Base-by-base conservation (phyloP, 2,113 vertebrate species). In the Sylvilagus bachmani region DNA sequence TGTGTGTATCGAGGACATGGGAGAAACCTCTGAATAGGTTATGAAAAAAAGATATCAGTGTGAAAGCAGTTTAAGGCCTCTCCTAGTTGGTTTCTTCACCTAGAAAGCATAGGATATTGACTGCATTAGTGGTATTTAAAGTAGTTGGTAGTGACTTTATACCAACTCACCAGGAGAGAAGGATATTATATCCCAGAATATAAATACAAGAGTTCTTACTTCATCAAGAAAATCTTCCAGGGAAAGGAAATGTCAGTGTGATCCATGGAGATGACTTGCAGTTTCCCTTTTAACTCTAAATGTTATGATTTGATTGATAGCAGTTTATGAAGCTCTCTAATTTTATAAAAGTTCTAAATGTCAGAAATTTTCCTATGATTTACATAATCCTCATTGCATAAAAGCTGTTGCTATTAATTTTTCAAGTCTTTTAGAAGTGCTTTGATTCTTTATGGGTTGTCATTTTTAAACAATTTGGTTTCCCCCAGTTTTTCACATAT, bases 381-480 rank as follows among this genome's bases (percentile, higher is more conserved):
- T 93, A 86, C 27, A 77, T 55, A 77, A 5, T 78, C 38, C 51
- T 71, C 22, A 38, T 61, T 66, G 33, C 10, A 93, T 89, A 79
- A 87, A 93, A 73, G 13, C 14, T 86, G 0, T 75, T 70, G 22
- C 53, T 90, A 61, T 49, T 89, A 89, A 78, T 90, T 90, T 95
- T 84, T 89, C 14, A 85, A 84, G 79, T 81, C 61, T 75, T 70
- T 92, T 89, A 67, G 44, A 91, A 73, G 22, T 78, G 2, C 16
- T 93, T 83, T 87, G 44, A 93, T 81, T 95, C 38, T 90, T 91
- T 75, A 67, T 73, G 25, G 22, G 25, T 69, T 91, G 27, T 75
- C 55, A 80, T 90, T 83, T 83, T 80, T 92, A 73, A 93, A 92
- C 44, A 95, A 69, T 78, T 33, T 61, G 87, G 64, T 95, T 90